Conservation (phyloP, 2,113 vertebrate genomes). For the Austrofundulus limnaeus region DNA sequence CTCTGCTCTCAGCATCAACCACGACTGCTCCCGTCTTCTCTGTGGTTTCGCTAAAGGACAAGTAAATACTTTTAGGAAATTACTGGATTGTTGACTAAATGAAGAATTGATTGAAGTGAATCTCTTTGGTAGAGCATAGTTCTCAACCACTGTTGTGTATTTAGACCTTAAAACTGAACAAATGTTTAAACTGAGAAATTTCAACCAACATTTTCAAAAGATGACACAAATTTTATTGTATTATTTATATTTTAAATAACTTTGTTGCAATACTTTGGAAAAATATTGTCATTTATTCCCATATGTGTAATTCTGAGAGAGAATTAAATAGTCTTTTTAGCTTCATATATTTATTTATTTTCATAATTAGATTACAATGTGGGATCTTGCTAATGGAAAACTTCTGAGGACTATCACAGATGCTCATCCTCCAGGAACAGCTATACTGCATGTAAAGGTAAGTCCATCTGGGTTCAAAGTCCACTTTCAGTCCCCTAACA, state of each 20-base stretch:
- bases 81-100: background rate
- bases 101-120: too few species aligned
- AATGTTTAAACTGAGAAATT: too few species aligned
- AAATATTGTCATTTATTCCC: too few species aligned
- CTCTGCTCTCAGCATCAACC: slow-evolving; percentile 96
- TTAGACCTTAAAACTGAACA: too few species aligned
- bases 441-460: slow-evolving; percentile 95
- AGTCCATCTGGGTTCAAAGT: background rate
- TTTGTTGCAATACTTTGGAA: too few species aligned
- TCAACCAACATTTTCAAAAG: too few species aligned
- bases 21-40: slow-evolving; percentile 92
- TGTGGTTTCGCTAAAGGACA: slow-evolving; percentile 98
- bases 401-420: slow-evolving; percentile 94
- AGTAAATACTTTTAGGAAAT: slow-evolving; percentile 66
- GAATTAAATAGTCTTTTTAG: background rate
- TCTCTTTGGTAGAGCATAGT: too few species aligned
- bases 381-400: slow-evolving; percentile 97
- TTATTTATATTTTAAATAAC: too few species aligned
- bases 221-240: too few species aligned
- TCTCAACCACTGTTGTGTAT: too few species aligned
- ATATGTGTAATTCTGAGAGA: too few species aligned
- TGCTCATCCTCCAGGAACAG: slow-evolving; percentile 95
- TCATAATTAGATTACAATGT: slow-evolving; percentile 91
- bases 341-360: slow-evolving; percentile 4
- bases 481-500: too few species aligned